phyloP scores from a whole-genome alignment of 2,888 invertebrate genomes.

The Lobophora halterata region DNA sequence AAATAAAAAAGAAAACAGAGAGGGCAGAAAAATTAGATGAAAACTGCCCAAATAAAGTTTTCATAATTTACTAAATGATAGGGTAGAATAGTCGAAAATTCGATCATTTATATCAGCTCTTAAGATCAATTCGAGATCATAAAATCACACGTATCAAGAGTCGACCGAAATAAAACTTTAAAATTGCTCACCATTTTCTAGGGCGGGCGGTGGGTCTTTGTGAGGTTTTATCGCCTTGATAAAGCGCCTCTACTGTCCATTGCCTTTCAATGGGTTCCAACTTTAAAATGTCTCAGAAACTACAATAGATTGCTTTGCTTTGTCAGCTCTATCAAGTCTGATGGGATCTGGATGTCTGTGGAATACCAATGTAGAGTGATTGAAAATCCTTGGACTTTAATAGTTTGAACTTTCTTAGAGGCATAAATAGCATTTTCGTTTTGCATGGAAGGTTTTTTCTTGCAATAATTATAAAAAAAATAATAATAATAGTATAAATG shows the following conservation, averaged over 20 bases:
- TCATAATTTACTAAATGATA: too few relatives aligned
- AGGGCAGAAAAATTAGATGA: too few relatives aligned
- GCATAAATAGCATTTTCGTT: too few relatives aligned
- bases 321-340: constrained; percentile 25
- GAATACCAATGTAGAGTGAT: constrained; percentile 16
- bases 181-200: constrained; percentile 28
- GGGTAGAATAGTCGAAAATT: too few relatives aligned
- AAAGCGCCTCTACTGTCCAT: constrained; percentile 63
- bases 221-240: constrained; percentile 55
- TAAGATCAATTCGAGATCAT: not conserved
- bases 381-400: too few relatives aligned
- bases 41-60: too few relatives aligned
- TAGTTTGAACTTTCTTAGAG: too few relatives aligned
- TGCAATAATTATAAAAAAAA: too few relatives aligned
- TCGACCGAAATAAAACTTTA: constrained; percentile 29
- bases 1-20: too few relatives aligned
- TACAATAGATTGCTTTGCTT: constrained; percentile 40
- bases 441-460: too few relatives aligned
- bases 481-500: too few relatives aligned
- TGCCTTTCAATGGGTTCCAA: constrained; percentile 59
- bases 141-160: constrained; percentile 6
- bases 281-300: constrained; percentile 60
- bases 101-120: not conserved
- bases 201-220: constrained; percentile 34
- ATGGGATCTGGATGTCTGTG: constrained; percentile 20